Percentiles rank a stretch among this genome's conserved stretches.
Conservation (phyloP, 2,888 invertebrate genomes). For the Limnephilus auricula region DNA sequence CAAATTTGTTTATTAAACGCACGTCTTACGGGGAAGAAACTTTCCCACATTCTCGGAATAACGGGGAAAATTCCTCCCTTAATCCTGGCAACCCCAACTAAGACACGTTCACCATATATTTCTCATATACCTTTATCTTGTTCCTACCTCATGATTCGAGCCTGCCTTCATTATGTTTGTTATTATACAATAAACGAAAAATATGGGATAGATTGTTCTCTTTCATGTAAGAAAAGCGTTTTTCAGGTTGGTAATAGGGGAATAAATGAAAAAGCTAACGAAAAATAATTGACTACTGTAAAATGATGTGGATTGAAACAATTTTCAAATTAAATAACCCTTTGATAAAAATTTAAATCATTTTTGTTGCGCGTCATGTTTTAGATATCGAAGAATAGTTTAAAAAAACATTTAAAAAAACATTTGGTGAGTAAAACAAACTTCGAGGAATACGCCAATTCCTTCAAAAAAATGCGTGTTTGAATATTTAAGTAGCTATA, state of each 20-base stretch:
- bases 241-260: background rate
- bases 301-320: too few relatives aligned
- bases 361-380: too few relatives aligned
- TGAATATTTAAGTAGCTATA: too few relatives aligned
- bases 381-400: too few relatives aligned
- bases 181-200: background rate
- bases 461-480: too few relatives aligned
- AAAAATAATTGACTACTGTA: background rate
- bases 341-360: too few relatives aligned
- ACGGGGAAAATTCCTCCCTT: background rate
- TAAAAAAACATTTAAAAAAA: too few relatives aligned
- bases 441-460: too few relatives aligned
- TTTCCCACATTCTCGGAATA: background rate
- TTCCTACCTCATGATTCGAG: background rate
- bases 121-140: background rate
- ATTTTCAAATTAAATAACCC: too few relatives aligned
- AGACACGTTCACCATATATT: background rate
- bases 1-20: conserved; percentile 2
- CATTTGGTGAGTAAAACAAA: too few relatives aligned
- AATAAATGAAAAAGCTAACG: background rate
- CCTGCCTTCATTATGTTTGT: background rate
- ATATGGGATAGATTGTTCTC: background rate
- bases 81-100: background rate
- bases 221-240: background rate
- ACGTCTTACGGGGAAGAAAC: background rate